Evolutionary conservation across 2,113 vertebrate species (phyloP), one percentile per base, ranked within the genome.

Genomic region (Candoia aspera): DNA sequence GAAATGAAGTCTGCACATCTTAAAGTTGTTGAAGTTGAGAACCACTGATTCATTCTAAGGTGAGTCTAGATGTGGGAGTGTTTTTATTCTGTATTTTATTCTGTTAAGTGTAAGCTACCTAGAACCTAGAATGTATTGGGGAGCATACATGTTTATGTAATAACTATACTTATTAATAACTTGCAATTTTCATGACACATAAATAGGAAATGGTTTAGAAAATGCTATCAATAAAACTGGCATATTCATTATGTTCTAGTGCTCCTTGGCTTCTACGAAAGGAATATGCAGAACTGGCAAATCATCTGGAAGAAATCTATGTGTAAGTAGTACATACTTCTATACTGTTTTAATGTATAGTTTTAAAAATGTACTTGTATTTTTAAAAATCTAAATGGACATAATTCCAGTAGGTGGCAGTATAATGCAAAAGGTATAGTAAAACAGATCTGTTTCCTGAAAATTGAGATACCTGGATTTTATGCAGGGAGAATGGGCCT

Each of bases 221-320:
- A 64, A 23, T 42, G 19, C 23, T 55, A 33, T 55, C 88, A 59
- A 9, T 84, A 83, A n/a, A 42, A 42, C 9, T 57, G 23, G 4
- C 1, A 13, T 94, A 53, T 96, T 97, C 95, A 90, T 93, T 97
- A 96, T 93, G 94, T 97, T 97, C 88, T 96, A 99, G 99, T 96
- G 99, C 99, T 11, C 97, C 98, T 53, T 99, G 99, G 99, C 97
- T 99, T 96, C 97, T 97, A 97, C 98, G 98, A 87, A 96, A 97
- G 42, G 98, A 99, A 94, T 98, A 98, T 93, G 94, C 73, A 0
- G 97, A 97, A 73, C 96, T 99, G 93, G 98, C 98, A 84, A 99
- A 99, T 96, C 98, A 97, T 95, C 97, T 99, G 90, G 99, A 99
- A 96, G 99, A 99, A 95, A 98, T 99, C 93, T 99, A 99, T 94